phyloP scores from a whole-genome alignment of 2,888 invertebrate species.

The Eupithecia insigniata region DNA sequence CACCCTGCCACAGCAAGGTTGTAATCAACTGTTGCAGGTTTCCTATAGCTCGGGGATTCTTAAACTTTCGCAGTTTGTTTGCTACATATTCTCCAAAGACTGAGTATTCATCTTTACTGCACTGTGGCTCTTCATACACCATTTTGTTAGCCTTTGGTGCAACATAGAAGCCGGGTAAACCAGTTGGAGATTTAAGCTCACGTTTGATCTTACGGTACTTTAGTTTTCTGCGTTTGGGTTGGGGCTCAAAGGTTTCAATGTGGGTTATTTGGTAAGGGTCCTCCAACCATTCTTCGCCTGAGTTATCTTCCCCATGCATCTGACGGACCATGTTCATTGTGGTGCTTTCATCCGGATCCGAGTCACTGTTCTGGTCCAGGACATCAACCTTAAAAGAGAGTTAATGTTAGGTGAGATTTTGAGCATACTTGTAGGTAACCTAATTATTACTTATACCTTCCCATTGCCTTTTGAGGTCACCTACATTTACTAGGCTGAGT shows the following conservation, averaged over 20 bases:
- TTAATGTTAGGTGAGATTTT: background rate
- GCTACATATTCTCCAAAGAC: conserved; percentile 78
- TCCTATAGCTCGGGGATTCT: conserved; percentile 63
- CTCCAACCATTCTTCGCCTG: conserved; percentile 78
- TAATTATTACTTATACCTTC: background rate
- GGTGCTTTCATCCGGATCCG: conserved; percentile 58
- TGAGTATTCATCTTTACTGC: conserved; percentile 68
- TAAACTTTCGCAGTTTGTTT: conserved; percentile 73
- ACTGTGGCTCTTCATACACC: conserved; percentile 50
- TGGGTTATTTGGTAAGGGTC: conserved; percentile 64
- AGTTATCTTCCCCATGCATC: conserved; percentile 61
- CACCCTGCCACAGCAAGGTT: conserved; percentile 78
- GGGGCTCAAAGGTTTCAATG: conserved; percentile 65
- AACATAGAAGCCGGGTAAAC: conserved; percentile 52
- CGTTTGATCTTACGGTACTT: conserved; percentile 69
- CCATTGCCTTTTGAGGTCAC: background rate
- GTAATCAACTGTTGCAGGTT: conserved; percentile 77
- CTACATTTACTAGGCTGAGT: conserved; percentile 1
- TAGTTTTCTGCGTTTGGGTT: conserved; percentile 56
- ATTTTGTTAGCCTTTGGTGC: conserved; percentile 52
- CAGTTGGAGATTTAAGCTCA: conserved; percentile 66
- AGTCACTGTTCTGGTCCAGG: conserved; percentile 58
- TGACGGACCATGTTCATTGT: conserved; percentile 67
- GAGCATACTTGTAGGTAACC: background rate
- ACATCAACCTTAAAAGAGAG: conserved; percentile 60